Evolutionary conservation across 2,888 invertebrate genomes (phyloP).

Genomic region (Heliothis peltigera): DNA sequence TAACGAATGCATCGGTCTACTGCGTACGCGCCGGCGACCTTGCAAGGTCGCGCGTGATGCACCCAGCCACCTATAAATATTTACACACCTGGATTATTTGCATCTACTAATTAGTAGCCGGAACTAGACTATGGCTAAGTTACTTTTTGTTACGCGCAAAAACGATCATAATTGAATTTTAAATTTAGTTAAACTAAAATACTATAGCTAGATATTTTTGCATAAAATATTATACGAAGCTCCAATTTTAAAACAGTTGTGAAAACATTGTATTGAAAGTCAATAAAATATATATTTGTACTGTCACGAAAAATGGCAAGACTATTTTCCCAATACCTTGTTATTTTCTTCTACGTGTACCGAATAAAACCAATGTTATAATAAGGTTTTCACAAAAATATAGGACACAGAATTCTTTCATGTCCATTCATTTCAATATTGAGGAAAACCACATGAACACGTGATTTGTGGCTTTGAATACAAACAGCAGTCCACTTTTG

Average conservation of each 20-base stretch:
- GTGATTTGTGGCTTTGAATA: slow-evolving; percentile 39
- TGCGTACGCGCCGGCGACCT: slow-evolving; percentile 65
- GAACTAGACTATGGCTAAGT: slow-evolving; percentile 6
- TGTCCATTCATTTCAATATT: slow-evolving; percentile 38
- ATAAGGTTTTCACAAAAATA: slow-evolving; percentile 42
- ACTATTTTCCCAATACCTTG: neutral
- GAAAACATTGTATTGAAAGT: no score
- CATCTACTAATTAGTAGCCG: slow-evolving; percentile 8
- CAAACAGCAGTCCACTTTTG: slow-evolving; percentile 31
- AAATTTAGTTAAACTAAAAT: neutral
- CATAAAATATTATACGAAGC: neutral
- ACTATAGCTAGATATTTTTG: neutral
- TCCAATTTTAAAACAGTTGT: no score
- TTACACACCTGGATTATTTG: slow-evolving; percentile 38
- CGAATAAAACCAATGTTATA: slow-evolving; percentile 24
- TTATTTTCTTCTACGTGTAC: slow-evolving; percentile 22
- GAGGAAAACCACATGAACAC: slow-evolving; percentile 51
- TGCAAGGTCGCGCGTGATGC: slow-evolving; percentile 68
- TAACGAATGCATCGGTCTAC: slow-evolving; percentile 51
- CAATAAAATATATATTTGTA: no score
- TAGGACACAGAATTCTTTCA: slow-evolving; percentile 38
- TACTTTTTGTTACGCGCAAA: neutral
- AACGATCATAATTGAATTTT: neutral
- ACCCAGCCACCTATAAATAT: slow-evolving; percentile 53
- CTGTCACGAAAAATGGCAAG: neutral